A percentile compares a stretch with the other conserved stretches of the same genome.
Evolutionary conservation across 2,888 invertebrate genomes (phyloP).

Genomic region (Alitta virens): DNA sequence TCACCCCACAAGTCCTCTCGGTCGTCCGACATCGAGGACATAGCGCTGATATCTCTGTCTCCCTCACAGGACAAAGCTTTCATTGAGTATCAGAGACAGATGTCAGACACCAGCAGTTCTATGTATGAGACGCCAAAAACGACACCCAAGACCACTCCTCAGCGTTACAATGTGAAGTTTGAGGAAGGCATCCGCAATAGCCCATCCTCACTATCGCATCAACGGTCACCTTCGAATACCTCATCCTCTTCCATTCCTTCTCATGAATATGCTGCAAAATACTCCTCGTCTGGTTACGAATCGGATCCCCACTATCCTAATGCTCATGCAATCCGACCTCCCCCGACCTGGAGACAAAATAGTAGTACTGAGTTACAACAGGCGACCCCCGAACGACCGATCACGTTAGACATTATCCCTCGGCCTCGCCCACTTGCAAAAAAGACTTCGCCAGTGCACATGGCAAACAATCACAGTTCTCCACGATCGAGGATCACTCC

Average conservation of each 20-base stretch:
- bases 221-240: constrained; percentile 77
- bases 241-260: constrained; percentile 62
- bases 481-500: constrained; percentile 20
- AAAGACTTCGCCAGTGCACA: constrained; percentile 24
- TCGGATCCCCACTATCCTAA: constrained; percentile 3
- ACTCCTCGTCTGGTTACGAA: constrained; percentile 14
- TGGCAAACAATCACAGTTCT: constrained; percentile 21
- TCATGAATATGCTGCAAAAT: constrained; percentile 17
- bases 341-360: constrained; percentile 44
- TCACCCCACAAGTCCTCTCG: constrained; percentile 14
- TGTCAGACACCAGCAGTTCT: constrained; percentile 43
- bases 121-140: constrained; percentile 41
- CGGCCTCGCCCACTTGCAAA: constrained; percentile 59
- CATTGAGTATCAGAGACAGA: constrained; percentile 41
- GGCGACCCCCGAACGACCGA: constrained; percentile 62
- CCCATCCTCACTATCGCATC: constrained; percentile 59
- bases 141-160: constrained; percentile 34
- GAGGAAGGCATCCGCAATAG: constrained; percentile 42
- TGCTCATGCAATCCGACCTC: constrained; percentile 29
- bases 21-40: constrained; percentile 14
- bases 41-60: constrained; percentile 25
- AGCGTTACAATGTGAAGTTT: constrained; percentile 52
- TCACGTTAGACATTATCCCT: constrained; percentile 64
- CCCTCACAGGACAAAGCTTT: constrained; percentile 27
- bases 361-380: constrained; percentile 34